phyloP scores from a whole-genome alignment of 1,140 invertebrate genomes.

The Proctacanthus coquilletti region DNA sequence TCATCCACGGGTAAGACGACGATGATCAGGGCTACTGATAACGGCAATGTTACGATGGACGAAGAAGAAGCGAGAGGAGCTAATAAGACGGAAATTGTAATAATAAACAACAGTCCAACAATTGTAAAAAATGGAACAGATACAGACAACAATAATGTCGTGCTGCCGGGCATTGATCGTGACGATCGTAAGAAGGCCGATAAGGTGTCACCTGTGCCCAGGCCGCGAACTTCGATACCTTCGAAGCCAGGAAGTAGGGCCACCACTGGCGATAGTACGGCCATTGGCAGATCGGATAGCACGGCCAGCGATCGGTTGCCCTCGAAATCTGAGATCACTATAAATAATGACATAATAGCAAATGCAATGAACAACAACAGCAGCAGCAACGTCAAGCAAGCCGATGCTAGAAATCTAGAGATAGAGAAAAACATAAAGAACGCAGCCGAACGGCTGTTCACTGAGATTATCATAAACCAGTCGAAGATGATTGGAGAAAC shows the following conservation, averaged over 20 bases:
- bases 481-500: slow-evolving; percentile 9
- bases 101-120: not conserved
- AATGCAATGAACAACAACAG: too few relatives aligned
- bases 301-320: not conserved
- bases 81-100: not conserved
- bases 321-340: too few relatives aligned
- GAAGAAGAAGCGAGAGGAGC: not conserved
- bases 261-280: not conserved
- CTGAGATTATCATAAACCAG: slow-evolving; percentile 27
- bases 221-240: not conserved
- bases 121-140: not conserved
- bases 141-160: not conserved
- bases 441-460: slow-evolving; percentile 26
- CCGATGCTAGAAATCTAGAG: slow-evolving; percentile 22
- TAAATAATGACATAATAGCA: too few relatives aligned
- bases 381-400: slow-evolving; percentile 1
- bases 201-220: not conserved
- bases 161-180: not conserved
- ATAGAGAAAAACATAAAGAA: slow-evolving; percentile 28
- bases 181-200: not conserved
- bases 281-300: not conserved
- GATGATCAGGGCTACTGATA: too few relatives aligned
- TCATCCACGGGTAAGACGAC: too few relatives aligned
- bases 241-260: not conserved
- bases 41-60: not conserved